Evolutionary conservation across 2,797 vertebrate genomes (phyloP), one percentile per base, ranked within the genome.

Genomic region (Nyctalus aviator): DNA sequence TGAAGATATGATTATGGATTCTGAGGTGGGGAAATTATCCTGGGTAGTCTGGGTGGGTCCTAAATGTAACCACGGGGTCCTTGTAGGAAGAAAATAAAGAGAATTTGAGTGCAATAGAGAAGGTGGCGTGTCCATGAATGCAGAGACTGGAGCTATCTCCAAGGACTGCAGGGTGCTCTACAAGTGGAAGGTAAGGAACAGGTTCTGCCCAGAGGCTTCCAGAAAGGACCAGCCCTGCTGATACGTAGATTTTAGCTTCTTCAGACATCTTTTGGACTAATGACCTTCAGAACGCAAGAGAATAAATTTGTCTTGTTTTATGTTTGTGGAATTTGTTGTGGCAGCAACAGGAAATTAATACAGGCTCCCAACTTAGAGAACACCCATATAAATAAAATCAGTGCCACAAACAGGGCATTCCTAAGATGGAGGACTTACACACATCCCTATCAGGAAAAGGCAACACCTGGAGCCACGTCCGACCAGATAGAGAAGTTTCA

Each of bases 201-300:
- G 37, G 88, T 20, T 66, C 57, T 76, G 8, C 27, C 25, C 21
- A 8, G 27, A 23, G 25, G 35, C 20, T 35, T 79, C 41, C 64
- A 89, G 71, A 30, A 72, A 75, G 27, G 86, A 71, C 12, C 20
- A 72, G 68, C 21, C 41, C 17, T 46, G 0, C 25, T 6, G 5
- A 91, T 7, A 64, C 32, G 64, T 76, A 73, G n/a, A 77, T 71
- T 78, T 78, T 72, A 62, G 13, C 5, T 32, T 73, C 37, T 68
- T 57, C 85, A 59, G 48, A 88, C 23, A 84, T 55, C 88, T 50
- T 83, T 75, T 86, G 84, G 25, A 84, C 20, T 75, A 55, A 21
- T n/a, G 41, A 85, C 37, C 44, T 94, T 81, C 14, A 55, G 12
- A 89, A 83, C 13, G 3, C 48, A 84, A 94, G 44, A 94, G 84